These are phyloP conservation scores for Trimorus sp. DNA, from an alignment of 2,888 invertebrate species.

Conservation along the genomic window DNA sequence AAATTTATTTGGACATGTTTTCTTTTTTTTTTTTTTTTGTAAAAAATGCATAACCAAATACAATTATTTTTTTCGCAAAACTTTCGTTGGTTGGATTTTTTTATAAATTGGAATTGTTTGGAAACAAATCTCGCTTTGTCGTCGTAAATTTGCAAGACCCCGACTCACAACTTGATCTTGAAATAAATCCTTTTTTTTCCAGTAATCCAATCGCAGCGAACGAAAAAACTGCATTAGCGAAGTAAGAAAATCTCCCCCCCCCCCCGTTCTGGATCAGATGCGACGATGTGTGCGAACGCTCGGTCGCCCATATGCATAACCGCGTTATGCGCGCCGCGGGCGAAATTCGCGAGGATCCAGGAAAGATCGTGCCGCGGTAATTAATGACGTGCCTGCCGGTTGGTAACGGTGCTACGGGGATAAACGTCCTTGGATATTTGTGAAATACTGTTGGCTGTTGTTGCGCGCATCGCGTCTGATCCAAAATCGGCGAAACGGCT, in stretches of 20 bases:
- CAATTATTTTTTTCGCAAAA: no score
- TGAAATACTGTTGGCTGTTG: constrained; percentile 53
- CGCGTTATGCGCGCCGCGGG: constrained; percentile 52
- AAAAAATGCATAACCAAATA: no score
- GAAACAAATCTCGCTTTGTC: no score
- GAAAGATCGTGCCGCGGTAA: constrained; percentile 66
- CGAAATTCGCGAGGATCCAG: constrained; percentile 60
- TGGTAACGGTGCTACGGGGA: constrained; percentile 64
- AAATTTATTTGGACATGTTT: no score
- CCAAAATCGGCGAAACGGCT: constrained; percentile 9
- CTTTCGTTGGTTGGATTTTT: no score
- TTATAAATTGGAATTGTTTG: no score
- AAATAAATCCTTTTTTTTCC: constrained; percentile 24
- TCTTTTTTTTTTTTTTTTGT: no score
- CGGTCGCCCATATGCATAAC: constrained; percentile 47
- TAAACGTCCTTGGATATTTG: constrained; percentile 55
- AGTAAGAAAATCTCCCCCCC: constrained; percentile 72
- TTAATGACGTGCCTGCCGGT: constrained; percentile 68
- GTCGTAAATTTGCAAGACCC: no score
- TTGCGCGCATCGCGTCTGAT: constrained; percentile 8
- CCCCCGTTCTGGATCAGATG: constrained; percentile 65
- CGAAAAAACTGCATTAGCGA: constrained; percentile 75
- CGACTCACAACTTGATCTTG: neutral
- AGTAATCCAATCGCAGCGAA: constrained; percentile 70
- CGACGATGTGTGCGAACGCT: constrained; percentile 43